Evolutionary conservation across 2,888 invertebrate genomes (phyloP).

Genomic region (Agriopis leucophaearia): DNA sequence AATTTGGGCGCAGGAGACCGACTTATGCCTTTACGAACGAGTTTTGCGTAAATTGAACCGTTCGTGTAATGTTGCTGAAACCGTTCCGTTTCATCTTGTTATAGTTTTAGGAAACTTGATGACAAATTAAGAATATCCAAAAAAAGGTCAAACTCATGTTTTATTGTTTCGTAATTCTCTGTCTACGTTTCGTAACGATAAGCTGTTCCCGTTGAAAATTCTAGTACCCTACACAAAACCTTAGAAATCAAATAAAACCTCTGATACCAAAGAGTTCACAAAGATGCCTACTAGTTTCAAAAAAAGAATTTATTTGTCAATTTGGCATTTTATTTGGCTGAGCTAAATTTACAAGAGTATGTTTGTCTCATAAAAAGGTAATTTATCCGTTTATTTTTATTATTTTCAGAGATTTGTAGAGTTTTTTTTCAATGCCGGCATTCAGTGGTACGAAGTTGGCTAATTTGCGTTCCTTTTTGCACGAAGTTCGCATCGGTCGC

Average conservation of each 20-base stretch:
- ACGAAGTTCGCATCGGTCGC: constrained; percentile 78
- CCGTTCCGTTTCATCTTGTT: too few relatives aligned
- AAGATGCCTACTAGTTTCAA: constrained; percentile 27
- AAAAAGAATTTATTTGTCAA: constrained; percentile 49
- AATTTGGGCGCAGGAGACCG: too few relatives aligned
- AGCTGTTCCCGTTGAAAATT: too few relatives aligned
- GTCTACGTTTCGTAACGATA: too few relatives aligned
- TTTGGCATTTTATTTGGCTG: constrained; percentile 79
- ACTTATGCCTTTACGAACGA: too few relatives aligned
- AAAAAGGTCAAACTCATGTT: too few relatives aligned
- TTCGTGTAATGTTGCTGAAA: too few relatives aligned
- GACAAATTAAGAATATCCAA: too few relatives aligned
- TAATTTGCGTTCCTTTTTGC: constrained; percentile 58
- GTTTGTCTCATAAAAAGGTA: constrained; percentile 76
- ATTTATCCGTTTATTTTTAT: constrained; percentile 57
- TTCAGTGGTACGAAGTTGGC: constrained; percentile 68
- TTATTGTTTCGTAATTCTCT: too few relatives aligned
- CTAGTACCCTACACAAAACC: not conserved
- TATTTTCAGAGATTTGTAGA: constrained; percentile 49
- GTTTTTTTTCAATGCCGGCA: constrained; percentile 57
- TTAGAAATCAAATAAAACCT: not conserved
- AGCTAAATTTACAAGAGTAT: constrained; percentile 84
- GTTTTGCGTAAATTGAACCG: too few relatives aligned
- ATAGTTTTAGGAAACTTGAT: too few relatives aligned
- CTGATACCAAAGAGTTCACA: constrained; percentile 16